A percentile compares a stretch with the other conserved stretches of the same genome.
phyloP scores from a whole-genome alignment of 2,797 vertebrate species.

The Halcyon badia region DNA sequence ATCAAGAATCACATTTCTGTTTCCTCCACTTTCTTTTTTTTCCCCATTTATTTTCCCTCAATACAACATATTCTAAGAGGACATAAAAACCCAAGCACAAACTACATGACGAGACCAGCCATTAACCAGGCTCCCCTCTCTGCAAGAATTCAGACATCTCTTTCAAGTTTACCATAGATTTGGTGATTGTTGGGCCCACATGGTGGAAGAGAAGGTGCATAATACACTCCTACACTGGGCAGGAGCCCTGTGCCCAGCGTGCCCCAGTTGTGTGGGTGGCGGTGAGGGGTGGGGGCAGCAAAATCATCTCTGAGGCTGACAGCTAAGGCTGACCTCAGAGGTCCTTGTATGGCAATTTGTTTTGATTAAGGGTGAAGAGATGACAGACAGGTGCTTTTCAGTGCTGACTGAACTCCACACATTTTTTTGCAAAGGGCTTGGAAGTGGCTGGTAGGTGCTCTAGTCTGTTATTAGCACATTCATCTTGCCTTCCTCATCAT shows the following conservation, averaged over 20 bases:
- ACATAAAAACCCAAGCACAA: neutral
- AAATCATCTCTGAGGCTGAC: neutral
- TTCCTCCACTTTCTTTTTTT: neutral
- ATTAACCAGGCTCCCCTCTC: neutral
- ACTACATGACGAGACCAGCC: neutral
- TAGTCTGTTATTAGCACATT: neutral
- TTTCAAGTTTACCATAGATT: neutral
- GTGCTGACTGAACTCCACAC: fast-evolving
- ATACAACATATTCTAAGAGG: neutral
- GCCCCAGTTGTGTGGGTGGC: neutral
- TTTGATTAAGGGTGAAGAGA: neutral
- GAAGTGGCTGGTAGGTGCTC: neutral
- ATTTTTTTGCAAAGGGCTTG: neutral
- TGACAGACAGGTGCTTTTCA: neutral
- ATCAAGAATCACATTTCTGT: neutral
- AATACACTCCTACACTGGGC: fast-evolving
- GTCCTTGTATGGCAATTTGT: neutral
- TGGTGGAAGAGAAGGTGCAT: neutral
- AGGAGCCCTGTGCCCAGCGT: neutral
- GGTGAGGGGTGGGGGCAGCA: neutral
- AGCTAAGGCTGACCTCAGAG: neutral
- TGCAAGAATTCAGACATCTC: neutral
- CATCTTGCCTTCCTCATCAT: neutral
- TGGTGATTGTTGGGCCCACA: neutral
- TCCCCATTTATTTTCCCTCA: neutral